A percentile compares a stretch with the other conserved stretches of the same genome.
Conservation (phyloP, 1,140 invertebrate species). For the Caenorhabditis inopinata region DNA sequence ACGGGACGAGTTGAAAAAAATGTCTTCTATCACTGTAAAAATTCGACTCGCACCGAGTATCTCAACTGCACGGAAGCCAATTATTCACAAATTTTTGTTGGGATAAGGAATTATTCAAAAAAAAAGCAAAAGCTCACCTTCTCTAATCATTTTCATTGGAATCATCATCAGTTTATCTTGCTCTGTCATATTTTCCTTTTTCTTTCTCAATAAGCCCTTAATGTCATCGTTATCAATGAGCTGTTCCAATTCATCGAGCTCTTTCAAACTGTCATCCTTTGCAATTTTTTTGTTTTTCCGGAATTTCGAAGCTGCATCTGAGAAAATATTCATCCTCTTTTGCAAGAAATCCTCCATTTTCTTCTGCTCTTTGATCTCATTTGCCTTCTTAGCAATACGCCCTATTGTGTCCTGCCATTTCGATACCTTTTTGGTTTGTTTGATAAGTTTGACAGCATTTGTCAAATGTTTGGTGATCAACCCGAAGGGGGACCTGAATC, state of each 20-base stretch:
- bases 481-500: constrained; percentile 13
- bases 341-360: constrained; percentile 30
- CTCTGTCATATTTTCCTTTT: neutral
- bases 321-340: neutral
- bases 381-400: constrained; percentile 1
- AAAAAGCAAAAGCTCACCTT: too few species aligned
- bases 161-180: constrained; percentile 18
- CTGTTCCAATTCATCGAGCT: neutral
- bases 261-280: neutral
- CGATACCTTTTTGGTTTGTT: neutral
- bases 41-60: too few species aligned
- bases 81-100: too few species aligned
- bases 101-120: too few species aligned
- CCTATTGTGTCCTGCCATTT: constrained; percentile 44
- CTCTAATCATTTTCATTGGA: constrained; percentile 28
- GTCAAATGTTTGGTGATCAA: constrained; percentile 41
- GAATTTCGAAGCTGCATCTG: neutral
- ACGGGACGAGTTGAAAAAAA: too few species aligned
- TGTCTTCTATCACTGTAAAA: too few species aligned
- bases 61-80: too few species aligned
- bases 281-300: neutral
- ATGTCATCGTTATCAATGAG: constrained; percentile 20
- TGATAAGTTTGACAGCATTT: constrained; percentile 36
- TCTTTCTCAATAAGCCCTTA: neutral
- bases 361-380: constrained; percentile 28